Conservation (phyloP, 2,797 vertebrate species). For the Macrochelys suwanniensis region DNA sequence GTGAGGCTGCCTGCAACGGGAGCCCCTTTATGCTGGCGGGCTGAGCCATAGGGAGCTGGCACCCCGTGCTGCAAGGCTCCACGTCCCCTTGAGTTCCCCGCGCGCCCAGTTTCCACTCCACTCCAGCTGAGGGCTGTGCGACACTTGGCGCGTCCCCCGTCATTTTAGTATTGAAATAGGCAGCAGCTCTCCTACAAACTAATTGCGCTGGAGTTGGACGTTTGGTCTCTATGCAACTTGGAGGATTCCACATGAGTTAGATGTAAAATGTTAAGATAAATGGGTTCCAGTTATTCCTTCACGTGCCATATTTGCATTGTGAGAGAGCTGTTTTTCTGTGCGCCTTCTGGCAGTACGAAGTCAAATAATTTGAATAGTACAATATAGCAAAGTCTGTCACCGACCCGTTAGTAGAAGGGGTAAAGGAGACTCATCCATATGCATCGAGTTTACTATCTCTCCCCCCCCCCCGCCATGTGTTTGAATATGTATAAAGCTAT, state of each 20-base stretch:
- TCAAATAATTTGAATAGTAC: neutral
- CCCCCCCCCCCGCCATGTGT: no score
- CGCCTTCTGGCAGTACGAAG: neutral
- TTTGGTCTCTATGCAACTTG: neutral
- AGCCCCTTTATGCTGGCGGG: no score
- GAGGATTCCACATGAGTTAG: no score
- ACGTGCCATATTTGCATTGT: no score
- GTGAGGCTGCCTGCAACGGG: no score
- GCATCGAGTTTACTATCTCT: neutral
- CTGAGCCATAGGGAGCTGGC: no score
- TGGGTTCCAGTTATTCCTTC: neutral
- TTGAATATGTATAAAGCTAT: neutral
- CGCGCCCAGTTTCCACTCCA: no score
- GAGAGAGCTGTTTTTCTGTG: no score
- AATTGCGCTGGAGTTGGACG: no score
- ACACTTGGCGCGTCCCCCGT: neutral
- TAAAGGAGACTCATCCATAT: neutral
- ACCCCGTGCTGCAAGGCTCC: neutral
- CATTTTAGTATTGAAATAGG: accelerated
- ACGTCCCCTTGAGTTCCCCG: no score
- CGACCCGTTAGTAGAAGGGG: neutral
- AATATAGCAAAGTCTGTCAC: neutral
- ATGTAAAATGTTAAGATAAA: neutral
- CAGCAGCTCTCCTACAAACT: neutral
- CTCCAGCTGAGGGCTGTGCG: no score